These are phyloP conservation scores for Dasysyrphus tricinctus DNA, from an alignment of 2,888 invertebrate genomes.

Conservation along the genomic window DNA sequence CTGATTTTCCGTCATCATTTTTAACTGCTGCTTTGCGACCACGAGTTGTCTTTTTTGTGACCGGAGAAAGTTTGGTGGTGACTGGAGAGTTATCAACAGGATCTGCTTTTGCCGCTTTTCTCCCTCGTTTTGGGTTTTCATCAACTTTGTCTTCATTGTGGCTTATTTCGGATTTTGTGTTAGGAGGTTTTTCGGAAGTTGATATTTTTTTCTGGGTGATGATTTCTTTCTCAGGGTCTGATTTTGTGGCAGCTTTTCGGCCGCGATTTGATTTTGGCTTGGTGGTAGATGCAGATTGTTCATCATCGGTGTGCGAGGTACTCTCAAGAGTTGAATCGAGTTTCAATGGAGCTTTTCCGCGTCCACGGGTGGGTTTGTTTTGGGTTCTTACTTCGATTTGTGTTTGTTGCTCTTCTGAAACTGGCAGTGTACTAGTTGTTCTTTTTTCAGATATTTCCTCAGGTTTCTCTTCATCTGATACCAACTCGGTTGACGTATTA, in stretches of 20 bases:
- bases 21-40: slow-evolving; percentile 32
- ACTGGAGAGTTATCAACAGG: neutral
- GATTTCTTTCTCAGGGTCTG: neutral
- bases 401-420: neutral
- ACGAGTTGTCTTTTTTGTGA: slow-evolving; percentile 31
- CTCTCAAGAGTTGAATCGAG: slow-evolving; percentile 21
- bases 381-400: neutral
- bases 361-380: neutral
- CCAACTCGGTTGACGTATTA: neutral
- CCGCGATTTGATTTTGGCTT: slow-evolving; percentile 20
- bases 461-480: neutral
- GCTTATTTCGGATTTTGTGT: neutral
- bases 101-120: slow-evolving; percentile 7
- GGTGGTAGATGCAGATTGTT: neutral
- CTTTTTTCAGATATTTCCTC: neutral
- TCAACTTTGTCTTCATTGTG: slow-evolving; percentile 20
- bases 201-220: neutral
- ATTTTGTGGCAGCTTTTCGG: slow-evolving; percentile 19
- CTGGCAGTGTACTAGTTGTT: neutral
- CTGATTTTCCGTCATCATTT: slow-evolving; percentile 8
- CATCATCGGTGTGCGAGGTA: slow-evolving; percentile 27
- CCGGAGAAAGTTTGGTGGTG: neutral
- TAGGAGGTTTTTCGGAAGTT: neutral
- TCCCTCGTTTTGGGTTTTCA: slow-evolving; percentile 7
- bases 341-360: neutral